Percentiles rank a stretch among this genome's conserved stretches.
Evolutionary conservation across 37 sponge, comb jelly and placozoan species (phyloP).

Genomic region (Chondrosia reniformis): DNA sequence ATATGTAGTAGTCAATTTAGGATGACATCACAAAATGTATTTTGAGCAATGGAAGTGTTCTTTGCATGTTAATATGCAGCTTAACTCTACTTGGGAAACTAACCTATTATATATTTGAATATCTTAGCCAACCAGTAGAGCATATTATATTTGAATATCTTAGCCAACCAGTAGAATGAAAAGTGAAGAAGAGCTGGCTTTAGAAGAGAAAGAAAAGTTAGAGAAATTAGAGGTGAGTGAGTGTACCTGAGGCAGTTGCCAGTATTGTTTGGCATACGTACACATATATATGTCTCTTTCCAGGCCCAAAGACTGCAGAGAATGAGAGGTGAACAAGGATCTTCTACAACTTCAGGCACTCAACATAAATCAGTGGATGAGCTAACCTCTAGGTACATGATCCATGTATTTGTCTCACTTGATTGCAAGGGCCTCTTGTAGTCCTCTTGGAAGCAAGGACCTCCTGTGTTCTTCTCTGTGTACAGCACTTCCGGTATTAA

Average conservation of each 20-base stretch:
- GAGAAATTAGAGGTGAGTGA: conserved; percentile 46
- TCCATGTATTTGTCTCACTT: neutral
- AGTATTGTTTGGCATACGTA: neutral
- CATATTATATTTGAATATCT: neutral
- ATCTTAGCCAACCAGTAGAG: conserved; percentile 54
- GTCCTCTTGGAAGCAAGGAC: too few relatives aligned
- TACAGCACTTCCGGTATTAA: conserved; percentile 14
- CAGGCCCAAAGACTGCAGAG: conserved; percentile 33
- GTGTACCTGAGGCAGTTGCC: neutral
- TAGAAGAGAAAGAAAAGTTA: conserved; percentile 55
- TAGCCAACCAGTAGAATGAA: conserved; percentile 73
- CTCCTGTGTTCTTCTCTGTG: too few relatives aligned
- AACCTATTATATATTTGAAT: conserved; percentile 13
- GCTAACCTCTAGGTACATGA: neutral
- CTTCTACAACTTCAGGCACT: neutral
- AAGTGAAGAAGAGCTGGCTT: conserved; percentile 69
- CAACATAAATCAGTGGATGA: conserved; percentile 40
- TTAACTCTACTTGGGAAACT: too few relatives aligned
- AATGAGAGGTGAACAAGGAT: conserved; percentile 26
- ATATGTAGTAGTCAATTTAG: neutral
- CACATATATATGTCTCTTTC: neutral
- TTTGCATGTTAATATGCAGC: too few relatives aligned
- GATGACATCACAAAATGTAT: neutral
- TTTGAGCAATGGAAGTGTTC: too few relatives aligned
- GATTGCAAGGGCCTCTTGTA: too few relatives aligned